Conservation (phyloP, 2,888 invertebrate species). For the Dasysyrphus tricinctus region DNA sequence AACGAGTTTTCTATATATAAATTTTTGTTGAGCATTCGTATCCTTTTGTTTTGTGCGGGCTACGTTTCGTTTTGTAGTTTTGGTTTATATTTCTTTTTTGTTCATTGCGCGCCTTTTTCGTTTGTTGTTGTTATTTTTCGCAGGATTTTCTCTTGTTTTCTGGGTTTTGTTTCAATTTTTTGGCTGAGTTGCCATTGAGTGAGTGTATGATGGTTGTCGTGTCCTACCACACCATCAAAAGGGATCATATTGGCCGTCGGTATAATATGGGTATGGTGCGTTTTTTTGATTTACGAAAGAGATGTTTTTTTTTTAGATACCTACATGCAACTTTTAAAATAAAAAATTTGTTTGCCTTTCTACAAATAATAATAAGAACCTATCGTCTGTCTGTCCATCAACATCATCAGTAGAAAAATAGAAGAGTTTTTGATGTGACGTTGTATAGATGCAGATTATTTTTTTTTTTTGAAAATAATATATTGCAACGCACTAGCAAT, state of each 20-base stretch:
- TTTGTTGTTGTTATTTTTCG: slow-evolving; percentile 70
- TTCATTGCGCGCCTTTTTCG: slow-evolving; percentile 56
- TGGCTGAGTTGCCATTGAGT: slow-evolving; percentile 71
- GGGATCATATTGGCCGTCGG: slow-evolving; percentile 58
- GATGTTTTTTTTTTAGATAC: slow-evolving; percentile 14
- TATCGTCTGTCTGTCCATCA: slow-evolving; percentile 74
- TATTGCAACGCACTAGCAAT: slow-evolving; percentile 57
- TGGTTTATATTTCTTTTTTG: slow-evolving; percentile 47
- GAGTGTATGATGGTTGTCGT: slow-evolving; percentile 35
- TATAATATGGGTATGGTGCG: slow-evolving; percentile 47
- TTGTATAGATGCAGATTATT: neutral
- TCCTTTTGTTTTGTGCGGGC: slow-evolving; percentile 72
- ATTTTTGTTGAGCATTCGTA: slow-evolving; percentile 42
- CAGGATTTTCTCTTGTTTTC: slow-evolving; percentile 67
- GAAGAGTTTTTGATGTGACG: slow-evolving; percentile 39
- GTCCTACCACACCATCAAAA: slow-evolving; percentile 40
- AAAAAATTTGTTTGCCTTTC: slow-evolving; percentile 64
- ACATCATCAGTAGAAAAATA: slow-evolving; percentile 63
- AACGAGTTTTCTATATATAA: slow-evolving; percentile 38
- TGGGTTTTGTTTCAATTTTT: slow-evolving; percentile 62
- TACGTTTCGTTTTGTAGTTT: slow-evolving; percentile 61
- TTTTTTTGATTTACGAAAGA: slow-evolving; percentile 69
- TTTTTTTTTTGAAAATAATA: slow-evolving; percentile 41
- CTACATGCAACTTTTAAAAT: slow-evolving; percentile 1
- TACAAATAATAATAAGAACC: slow-evolving; percentile 71